Base-by-base conservation (phyloP, 2,888 invertebrate species). In the Monochamus alternatus region DNA sequence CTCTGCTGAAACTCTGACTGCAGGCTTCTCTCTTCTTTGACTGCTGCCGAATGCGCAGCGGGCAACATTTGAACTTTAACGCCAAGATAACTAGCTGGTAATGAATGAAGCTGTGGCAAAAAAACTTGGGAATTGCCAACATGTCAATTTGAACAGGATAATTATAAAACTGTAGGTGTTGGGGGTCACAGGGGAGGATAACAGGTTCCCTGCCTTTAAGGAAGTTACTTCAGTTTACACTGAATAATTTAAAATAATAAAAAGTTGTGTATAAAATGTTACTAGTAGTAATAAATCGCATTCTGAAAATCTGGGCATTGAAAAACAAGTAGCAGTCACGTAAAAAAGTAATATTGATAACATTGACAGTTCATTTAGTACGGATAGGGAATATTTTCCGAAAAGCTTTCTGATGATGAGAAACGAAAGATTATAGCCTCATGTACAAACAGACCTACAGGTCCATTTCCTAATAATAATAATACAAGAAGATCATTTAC, bases 401-500 rank as follows among this genome's bases (percentile, higher is more conserved):
- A 60, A 60, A 32, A 60, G 9, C 60, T 60, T 31, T 60, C 32
- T n/a, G 60, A 60, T 60, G 38, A 31, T 31, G 7, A 31, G n/a
- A 60, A 32, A 60, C 60, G 60, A 32, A 60, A 60, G 12, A 60
- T 60, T 60, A 60, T 60, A 32, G 32, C 60, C 9, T 60, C 10
- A 32, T 32, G 60, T 31, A 5, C 60, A 60, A 60, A 60, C n/a
- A 60, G 32, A 10, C 32, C 60, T 60, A 32, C 10, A 60, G 60
- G n/a, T 2, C 32, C 60, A 10, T 60, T 60, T 60, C 60, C 60
- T 60, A 60, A 60, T 32, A 60, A 60, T 60, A 60, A 31, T 30
- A 32, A 60, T 32, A 60, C 8, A 60, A 60, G 60, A 31, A 7
- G 60, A 60, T 60, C 60, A 60, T 60, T 60, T 60, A 60, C 43